These are phyloP conservation scores for Psilopsiagon aurifrons DNA, from an alignment of 2,113 vertebrate genomes.

Conservation along the genomic window DNA sequence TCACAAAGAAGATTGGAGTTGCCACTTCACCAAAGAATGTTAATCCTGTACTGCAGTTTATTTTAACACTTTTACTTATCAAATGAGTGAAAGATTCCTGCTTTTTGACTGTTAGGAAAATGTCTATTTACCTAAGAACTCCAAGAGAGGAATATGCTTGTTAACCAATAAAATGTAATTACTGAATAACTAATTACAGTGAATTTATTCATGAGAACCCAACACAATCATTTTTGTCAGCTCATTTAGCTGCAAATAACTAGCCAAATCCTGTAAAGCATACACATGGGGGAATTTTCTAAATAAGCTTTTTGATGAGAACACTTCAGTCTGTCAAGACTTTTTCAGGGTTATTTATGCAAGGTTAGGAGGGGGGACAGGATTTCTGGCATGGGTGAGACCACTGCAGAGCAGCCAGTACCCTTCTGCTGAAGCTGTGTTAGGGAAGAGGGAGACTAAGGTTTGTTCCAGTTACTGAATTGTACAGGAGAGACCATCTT, in stretches of 20 bases:
- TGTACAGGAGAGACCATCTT: not conserved
- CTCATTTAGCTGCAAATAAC: not conserved
- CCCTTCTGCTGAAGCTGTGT: not conserved
- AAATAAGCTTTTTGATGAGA: not conserved
- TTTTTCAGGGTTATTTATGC: not conserved
- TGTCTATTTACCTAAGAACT: not conserved
- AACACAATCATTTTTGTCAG: not conserved
- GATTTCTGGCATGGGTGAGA: not conserved
- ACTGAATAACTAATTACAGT: not conserved
- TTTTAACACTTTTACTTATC: not conserved
- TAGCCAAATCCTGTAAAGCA: not conserved
- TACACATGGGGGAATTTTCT: not conserved
- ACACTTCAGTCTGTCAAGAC: not conserved
- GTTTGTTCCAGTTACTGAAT: not conserved
- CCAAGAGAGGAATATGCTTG: not conserved
- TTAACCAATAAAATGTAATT: not conserved
- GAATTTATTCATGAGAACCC: not conserved
- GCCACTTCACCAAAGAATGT: not conserved
- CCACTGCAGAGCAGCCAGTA: not conserved
- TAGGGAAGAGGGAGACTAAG: not conserved
- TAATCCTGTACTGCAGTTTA: not conserved
- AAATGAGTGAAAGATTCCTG: not conserved
- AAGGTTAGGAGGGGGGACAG: not conserved
- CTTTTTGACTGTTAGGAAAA: not conserved
- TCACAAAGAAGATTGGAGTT: not conserved